These are phyloP conservation scores for Apocheima hispidaria DNA, from an alignment of 2,888 invertebrate genomes.

Conservation along the genomic window DNA sequence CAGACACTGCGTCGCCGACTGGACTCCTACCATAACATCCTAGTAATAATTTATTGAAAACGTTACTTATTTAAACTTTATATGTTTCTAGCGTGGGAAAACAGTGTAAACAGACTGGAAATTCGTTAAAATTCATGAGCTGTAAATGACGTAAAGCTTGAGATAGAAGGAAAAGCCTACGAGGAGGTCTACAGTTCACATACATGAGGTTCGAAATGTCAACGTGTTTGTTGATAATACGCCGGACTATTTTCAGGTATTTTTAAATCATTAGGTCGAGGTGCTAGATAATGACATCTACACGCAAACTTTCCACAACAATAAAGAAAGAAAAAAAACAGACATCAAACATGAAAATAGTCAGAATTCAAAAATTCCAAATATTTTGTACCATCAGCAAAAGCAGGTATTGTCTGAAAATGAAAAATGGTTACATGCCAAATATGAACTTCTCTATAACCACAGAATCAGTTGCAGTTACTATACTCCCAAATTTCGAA, in stretches of 20 bases:
- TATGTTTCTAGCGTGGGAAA: constrained; percentile 20
- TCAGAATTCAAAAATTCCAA: constrained; percentile 7
- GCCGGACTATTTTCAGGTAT: too few relatives aligned
- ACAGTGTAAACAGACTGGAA: background rate
- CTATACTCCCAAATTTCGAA: constrained; percentile 38
- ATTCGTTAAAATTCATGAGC: constrained; percentile 5
- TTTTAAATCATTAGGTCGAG: too few relatives aligned
- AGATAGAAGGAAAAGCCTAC: background rate
- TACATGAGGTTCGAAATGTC: too few relatives aligned
- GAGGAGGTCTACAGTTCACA: too few relatives aligned
- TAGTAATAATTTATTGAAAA: constrained; percentile 22
- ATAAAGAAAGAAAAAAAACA: background rate
- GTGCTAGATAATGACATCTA: too few relatives aligned
- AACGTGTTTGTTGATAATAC: too few relatives aligned
- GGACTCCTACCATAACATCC: constrained; percentile 23
- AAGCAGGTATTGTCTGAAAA: constrained; percentile 21
- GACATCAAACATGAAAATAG: background rate
- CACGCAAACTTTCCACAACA: background rate
- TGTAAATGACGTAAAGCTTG: background rate
- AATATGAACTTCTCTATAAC: background rate
- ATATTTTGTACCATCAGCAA: constrained; percentile 8
- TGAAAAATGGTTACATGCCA: background rate
- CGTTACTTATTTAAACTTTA: constrained; percentile 15
- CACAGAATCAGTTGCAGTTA: background rate
- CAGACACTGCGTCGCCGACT: constrained; percentile 40